Conservation (phyloP, 53 echinoderm and acorn worm species). For the Echinarachnius parma region DNA sequence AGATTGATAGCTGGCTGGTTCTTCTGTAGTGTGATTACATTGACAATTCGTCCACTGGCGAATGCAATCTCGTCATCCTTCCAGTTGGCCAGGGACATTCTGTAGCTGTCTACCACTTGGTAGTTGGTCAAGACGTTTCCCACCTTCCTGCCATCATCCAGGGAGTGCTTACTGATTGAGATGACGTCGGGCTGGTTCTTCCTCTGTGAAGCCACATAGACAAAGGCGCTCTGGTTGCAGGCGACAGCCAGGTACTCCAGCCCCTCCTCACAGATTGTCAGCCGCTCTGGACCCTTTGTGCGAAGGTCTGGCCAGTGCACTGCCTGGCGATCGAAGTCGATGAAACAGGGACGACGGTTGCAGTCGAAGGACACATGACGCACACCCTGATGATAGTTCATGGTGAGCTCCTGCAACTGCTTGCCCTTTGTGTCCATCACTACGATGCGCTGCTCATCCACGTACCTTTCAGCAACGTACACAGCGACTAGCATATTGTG, state of each 20-base stretch:
- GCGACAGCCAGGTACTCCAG: conserved; percentile 9
- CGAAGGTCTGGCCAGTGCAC: not conserved
- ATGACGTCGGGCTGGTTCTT: not conserved
- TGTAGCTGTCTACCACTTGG: not conserved
- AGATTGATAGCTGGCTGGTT: no score
- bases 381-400: not conserved
- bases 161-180: conserved; percentile 18
- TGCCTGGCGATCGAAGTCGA: not conserved
- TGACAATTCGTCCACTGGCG: not conserved
- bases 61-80: conserved; percentile 3
- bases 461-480: not conserved
- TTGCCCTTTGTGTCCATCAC: conserved; percentile 15
- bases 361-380: conserved; percentile 6
- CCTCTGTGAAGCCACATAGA: conserved; percentile 17
- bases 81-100: conserved; percentile 27
- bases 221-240: conserved; percentile 12
- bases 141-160: not conserved
- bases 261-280: not conserved
- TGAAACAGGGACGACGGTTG: not conserved
- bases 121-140: not conserved
- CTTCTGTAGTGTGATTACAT: no score
- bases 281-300: not conserved
- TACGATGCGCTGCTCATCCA: not conserved
- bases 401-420: not conserved
- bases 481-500: not conserved